Conservation (phyloP, 1,140 invertebrate genomes). For the Hyphantria cunea region DNA sequence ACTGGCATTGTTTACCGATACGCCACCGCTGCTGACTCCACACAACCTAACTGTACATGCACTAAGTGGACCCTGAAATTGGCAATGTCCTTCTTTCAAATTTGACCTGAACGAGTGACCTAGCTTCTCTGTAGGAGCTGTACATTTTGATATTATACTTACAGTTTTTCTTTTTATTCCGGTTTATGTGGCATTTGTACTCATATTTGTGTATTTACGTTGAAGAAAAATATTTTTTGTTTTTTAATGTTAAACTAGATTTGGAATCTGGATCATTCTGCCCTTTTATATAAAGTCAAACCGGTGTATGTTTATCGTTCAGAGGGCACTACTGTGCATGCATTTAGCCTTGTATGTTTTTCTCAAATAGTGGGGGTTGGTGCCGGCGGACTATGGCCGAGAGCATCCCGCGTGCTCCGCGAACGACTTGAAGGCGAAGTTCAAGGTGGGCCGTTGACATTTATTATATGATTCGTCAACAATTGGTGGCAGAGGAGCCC, state of each 20-base stretch:
- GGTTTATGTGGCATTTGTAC: no score
- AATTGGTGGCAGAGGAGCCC: constrained; percentile 36
- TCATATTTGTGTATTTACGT: not conserved
- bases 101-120: constrained; percentile 56
- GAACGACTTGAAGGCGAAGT: constrained; percentile 52
- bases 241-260: not conserved
- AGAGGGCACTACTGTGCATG: constrained; percentile 42
- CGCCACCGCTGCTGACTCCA: constrained; percentile 41
- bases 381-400: constrained; percentile 36
- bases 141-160: constrained; percentile 2
- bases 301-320: constrained; percentile 50
- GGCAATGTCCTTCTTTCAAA: constrained; percentile 71
- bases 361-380: constrained; percentile 42
- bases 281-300: constrained; percentile 44
- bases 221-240: constrained; percentile 8
- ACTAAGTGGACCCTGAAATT: constrained; percentile 74
- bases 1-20: constrained; percentile 64
- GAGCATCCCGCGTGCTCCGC: constrained; percentile 55
- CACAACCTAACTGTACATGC: constrained; percentile 70
- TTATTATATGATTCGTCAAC: constrained; percentile 75
- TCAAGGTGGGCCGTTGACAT: constrained; percentile 77
- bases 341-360: constrained; percentile 43
- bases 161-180: no score
- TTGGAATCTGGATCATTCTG: constrained; percentile 41
- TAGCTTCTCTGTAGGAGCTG: constrained; percentile 49